These are phyloP conservation scores for Lycodopsis pacificus DNA, from an alignment of 2,797 vertebrate genomes.

Conservation along the genomic window DNA sequence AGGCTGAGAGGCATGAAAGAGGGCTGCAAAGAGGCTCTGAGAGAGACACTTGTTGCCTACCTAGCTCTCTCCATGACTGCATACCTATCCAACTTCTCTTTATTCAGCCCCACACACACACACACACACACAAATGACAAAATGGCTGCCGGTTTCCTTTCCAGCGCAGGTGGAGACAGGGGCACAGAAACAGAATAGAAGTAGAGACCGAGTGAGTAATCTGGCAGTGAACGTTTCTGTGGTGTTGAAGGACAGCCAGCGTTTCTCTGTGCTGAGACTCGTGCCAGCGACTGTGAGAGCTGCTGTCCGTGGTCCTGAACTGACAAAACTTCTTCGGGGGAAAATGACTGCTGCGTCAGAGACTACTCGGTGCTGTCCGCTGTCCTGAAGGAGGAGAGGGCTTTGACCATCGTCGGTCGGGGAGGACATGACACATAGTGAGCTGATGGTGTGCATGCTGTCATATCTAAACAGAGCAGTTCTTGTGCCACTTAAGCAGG, in stretches of 20 bases:
- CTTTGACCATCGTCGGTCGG: slow-evolving; percentile 35
- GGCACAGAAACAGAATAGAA: slow-evolving; percentile 18
- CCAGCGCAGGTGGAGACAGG: slow-evolving; percentile 41
- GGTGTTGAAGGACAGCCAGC: slow-evolving; percentile 63
- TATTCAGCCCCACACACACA: slow-evolving; percentile 39
- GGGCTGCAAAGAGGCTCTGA: slow-evolving; percentile 75
- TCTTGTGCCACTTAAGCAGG: slow-evolving; percentile 32
- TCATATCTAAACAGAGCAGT: slow-evolving; percentile 47
- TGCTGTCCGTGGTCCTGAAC: slow-evolving; percentile 78
- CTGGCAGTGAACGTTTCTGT: slow-evolving; percentile 47
- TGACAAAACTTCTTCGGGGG: slow-evolving; percentile 37
- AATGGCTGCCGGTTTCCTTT: slow-evolving; percentile 62
- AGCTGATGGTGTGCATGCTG: slow-evolving; percentile 32
- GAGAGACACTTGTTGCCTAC: slow-evolving; percentile 73
- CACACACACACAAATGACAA: slow-evolving; percentile 48
- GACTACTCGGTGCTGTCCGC: slow-evolving; percentile 45
- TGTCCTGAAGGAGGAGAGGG: slow-evolving; percentile 52
- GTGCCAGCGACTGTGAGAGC: slow-evolving; percentile 44
- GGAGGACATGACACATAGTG: slow-evolving; percentile 30
- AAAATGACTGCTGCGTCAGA: slow-evolving; percentile 16
- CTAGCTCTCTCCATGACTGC: slow-evolving; percentile 64
- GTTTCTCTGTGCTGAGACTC: slow-evolving; percentile 35
- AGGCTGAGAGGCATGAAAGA: slow-evolving; percentile 81
- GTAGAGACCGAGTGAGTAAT: slow-evolving; percentile 48
- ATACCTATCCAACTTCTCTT: slow-evolving; percentile 68